Evolutionary conservation across 2,113 vertebrate species (phyloP).

Genomic region (Tenebrosternarchus preto): DNA sequence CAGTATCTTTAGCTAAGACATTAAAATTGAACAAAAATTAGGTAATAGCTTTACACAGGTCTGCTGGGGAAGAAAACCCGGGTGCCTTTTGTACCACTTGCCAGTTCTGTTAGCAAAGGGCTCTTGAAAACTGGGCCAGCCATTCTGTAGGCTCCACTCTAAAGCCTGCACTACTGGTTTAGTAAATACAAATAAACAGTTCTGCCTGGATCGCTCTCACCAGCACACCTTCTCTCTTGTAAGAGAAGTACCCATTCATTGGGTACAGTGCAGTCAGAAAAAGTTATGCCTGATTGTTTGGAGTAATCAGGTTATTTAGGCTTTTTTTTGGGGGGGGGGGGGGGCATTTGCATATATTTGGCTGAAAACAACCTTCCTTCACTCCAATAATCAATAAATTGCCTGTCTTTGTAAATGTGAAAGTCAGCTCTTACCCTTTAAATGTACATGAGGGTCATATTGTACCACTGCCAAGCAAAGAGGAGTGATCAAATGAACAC

Average conservation of each 20-base stretch:
- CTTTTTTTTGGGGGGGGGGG: neutral
- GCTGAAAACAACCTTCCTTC: neutral
- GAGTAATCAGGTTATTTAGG: neutral
- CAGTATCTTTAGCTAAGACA: slow-evolving; percentile 18
- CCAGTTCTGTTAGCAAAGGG: slow-evolving; percentile 11
- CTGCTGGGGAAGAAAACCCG: slow-evolving; percentile 5
- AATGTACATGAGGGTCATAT: neutral
- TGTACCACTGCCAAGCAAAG: neutral
- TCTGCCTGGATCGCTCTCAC: neutral
- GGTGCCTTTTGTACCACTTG: slow-evolving; percentile 37
- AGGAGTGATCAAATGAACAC: neutral
- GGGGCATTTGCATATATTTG: neutral
- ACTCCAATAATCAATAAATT: neutral
- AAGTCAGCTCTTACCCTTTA: neutral
- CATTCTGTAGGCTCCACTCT: slow-evolving; percentile 49
- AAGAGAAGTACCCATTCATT: slow-evolving; percentile 20
- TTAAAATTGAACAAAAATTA: slow-evolving; percentile 23
- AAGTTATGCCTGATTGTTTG: neutral
- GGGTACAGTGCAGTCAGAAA: neutral
- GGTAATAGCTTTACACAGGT: slow-evolving; percentile 37
- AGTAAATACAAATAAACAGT: slow-evolving; percentile 32
- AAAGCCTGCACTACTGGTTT: slow-evolving; percentile 37
- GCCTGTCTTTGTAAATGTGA: slow-evolving; percentile 1
- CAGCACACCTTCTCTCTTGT: neutral
- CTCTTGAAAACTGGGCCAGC: slow-evolving; percentile 58